phyloP scores from a whole-genome alignment of 2,113 vertebrate species.

The Clupea harengus region DNA sequence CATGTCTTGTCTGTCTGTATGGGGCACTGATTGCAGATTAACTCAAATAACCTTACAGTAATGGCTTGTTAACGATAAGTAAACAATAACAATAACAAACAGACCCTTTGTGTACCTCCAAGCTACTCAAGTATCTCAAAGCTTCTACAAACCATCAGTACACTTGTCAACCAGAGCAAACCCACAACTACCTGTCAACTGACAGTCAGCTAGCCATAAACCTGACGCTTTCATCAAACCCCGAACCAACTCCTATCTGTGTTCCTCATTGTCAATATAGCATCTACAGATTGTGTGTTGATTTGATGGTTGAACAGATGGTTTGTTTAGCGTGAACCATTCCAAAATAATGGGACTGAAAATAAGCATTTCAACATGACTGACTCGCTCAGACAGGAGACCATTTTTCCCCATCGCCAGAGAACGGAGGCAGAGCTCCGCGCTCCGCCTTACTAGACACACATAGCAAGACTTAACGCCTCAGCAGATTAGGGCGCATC shows the following conservation, averaged over 20 bases:
- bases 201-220: neutral
- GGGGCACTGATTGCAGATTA: neutral
- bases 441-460: neutral
- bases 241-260: neutral
- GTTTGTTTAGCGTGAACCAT: neutral
- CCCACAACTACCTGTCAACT: neutral
- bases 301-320: neutral
- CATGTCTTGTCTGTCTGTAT: neutral
- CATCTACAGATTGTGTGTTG: neutral
- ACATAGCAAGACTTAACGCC: neutral
- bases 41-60: neutral
- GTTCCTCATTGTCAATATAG: neutral
- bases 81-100: neutral
- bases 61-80: neutral
- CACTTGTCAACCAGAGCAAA: neutral
- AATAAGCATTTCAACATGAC: slow-evolving; percentile 8
- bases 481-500: neutral
- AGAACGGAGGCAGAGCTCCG: neutral
- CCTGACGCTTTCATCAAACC: neutral
- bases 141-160: neutral
- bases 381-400: neutral
- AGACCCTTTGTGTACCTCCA: neutral
- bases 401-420: neutral
- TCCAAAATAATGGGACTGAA: neutral
- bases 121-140: neutral